Percentiles rank a stretch among this genome's conserved stretches.
Conservation (phyloP, 2,888 invertebrate species). For the Alitta virens region DNA sequence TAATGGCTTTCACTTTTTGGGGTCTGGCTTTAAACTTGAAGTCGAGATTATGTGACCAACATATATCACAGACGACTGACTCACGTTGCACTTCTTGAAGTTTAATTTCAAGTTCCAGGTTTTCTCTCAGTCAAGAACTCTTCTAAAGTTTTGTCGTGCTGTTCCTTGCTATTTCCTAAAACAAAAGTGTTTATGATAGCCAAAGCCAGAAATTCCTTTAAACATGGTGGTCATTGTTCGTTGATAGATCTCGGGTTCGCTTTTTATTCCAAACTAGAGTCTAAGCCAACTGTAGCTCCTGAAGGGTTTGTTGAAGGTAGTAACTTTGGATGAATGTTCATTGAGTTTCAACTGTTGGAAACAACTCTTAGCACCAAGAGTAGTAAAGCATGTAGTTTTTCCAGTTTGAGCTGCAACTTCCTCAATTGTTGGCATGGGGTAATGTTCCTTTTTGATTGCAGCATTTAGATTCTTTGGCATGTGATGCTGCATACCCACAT, state of each 20-base stretch:
- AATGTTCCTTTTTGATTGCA: conserved; percentile 26
- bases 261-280: conserved; percentile 27
- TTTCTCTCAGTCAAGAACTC: neutral
- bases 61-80: neutral
- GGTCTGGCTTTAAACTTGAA: neutral
- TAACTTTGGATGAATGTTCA: conserved; percentile 17
- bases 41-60: neutral
- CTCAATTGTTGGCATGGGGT: conserved; percentile 32
- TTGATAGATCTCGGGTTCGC: conserved; percentile 25
- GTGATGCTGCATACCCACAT: too few relatives aligned
- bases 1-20: neutral
- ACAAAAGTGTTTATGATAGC: neutral
- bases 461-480: conserved; percentile 30
- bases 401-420: too few relatives aligned
- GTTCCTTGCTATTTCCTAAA: neutral
- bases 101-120: neutral
- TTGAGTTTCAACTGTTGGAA: conserved; percentile 17
- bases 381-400: too few relatives aligned
- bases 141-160: neutral
- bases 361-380: conserved; percentile 22
- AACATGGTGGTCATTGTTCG: conserved; percentile 22
- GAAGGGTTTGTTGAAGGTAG: conserved; percentile 27
- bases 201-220: neutral
- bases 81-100: neutral
- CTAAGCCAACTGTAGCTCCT: conserved; percentile 26